Evolutionary conservation across 2,888 invertebrate species (phyloP).

Genomic region (Drosophila barbarae): DNA sequence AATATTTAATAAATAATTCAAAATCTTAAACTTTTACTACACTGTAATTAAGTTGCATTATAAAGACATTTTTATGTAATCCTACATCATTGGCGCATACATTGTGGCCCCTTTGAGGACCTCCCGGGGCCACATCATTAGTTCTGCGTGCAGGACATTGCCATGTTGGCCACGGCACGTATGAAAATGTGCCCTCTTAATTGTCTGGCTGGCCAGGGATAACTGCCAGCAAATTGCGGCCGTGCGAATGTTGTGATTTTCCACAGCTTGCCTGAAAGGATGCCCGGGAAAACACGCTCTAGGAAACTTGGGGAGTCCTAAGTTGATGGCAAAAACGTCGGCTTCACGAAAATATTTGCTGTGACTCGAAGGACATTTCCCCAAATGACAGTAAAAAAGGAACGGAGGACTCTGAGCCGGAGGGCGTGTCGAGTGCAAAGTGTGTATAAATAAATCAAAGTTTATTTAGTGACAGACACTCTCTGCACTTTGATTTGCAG

Average conservation of each 20-base stretch:
- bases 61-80: not conserved
- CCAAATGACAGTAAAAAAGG: not conserved
- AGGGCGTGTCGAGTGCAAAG: constrained; percentile 45
- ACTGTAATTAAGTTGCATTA: not conserved
- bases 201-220: constrained; percentile 45
- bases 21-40: too few species aligned
- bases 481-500: constrained; percentile 62
- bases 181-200: constrained; percentile 40
- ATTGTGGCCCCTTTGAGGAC: constrained; percentile 1
- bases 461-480: constrained; percentile 68
- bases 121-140: constrained; percentile 27
- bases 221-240: constrained; percentile 44
- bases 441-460: constrained; percentile 72
- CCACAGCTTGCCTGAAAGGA: not conserved
- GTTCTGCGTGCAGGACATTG: constrained; percentile 20
- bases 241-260: constrained; percentile 1
- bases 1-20: not conserved
- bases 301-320: not conserved
- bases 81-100: not conserved
- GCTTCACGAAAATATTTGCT: constrained; percentile 23
- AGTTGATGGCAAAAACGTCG: constrained; percentile 6
- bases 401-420: not conserved
- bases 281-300: not conserved
- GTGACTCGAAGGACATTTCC: constrained; percentile 6
- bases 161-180: constrained; percentile 37